phyloP scores from a whole-genome alignment of 2,888 invertebrate species.

The Plebejus argus region DNA sequence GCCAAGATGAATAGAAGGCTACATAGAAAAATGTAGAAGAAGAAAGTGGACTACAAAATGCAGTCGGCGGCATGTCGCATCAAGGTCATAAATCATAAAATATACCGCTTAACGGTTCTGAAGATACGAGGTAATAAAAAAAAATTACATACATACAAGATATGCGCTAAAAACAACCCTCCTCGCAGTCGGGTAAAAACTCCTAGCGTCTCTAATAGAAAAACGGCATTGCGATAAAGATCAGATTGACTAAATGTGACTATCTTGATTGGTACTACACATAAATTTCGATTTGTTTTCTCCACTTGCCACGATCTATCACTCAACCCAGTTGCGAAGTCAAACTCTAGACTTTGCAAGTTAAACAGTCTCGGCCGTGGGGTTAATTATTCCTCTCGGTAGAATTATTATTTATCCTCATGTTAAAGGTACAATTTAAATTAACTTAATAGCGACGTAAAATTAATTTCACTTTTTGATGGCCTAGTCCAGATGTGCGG shows the following conservation, averaged over 20 bases:
- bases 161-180: too few relatives aligned
- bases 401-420: constrained; percentile 20
- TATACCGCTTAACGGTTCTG: too few relatives aligned
- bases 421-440: constrained; percentile 6
- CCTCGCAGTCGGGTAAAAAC: too few relatives aligned
- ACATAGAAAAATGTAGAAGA: too few relatives aligned
- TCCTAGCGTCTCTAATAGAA: background rate
- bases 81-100: too few relatives aligned
- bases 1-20: too few relatives aligned
- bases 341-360: constrained; percentile 30
- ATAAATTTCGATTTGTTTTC: background rate
- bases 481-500: too few relatives aligned
- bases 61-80: too few relatives aligned
- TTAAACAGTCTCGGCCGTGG: constrained; percentile 27
- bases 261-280: constrained; percentile 2
- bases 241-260: background rate
- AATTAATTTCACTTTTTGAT: background rate
- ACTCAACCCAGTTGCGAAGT: constrained; percentile 25
- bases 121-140: too few relatives aligned
- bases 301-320: background rate
- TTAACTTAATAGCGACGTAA: background rate
- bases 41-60: too few relatives aligned
- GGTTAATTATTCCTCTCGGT: constrained; percentile 25
- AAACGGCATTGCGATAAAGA: background rate
- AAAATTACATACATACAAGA: too few relatives aligned